Evolutionary conservation across 2,888 invertebrate species (phyloP).

Genomic region (Cerastoderma edule): DNA sequence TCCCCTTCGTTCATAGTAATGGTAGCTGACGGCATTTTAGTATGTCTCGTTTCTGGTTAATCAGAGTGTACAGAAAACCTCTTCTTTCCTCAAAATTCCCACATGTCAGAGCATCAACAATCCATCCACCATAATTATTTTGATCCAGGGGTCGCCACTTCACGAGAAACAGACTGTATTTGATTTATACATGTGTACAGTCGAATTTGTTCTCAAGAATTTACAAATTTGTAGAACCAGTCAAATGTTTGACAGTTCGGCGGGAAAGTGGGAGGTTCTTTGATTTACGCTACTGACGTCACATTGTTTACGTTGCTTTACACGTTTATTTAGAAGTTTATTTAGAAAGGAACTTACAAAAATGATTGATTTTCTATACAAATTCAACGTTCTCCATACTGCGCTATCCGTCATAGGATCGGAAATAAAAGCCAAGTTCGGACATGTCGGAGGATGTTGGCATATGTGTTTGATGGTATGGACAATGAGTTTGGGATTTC

Average conservation of each 20-base stretch:
- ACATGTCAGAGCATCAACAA: too few species aligned
- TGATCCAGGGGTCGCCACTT: constrained; percentile 33
- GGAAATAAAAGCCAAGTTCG: constrained; percentile 35
- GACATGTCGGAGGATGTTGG: constrained; percentile 44
- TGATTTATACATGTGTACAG: too few species aligned
- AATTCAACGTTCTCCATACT: constrained; percentile 50
- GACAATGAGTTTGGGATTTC: constrained; percentile 30
- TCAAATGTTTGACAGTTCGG: constrained; percentile 54
- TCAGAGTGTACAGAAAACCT: too few species aligned
- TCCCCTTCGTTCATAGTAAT: constrained; percentile 83
- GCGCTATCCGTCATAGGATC: constrained; percentile 46
- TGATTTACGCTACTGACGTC: constrained; percentile 22
- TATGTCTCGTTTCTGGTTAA: background rate
- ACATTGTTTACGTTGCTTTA: constrained; percentile 33
- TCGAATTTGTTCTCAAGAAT: too few species aligned
- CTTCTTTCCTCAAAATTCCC: too few species aligned
- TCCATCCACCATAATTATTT: constrained; percentile 49
- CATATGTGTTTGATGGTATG: constrained; percentile 36
- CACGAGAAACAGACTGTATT: background rate
- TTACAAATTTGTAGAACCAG: too few species aligned
- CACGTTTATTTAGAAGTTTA: constrained; percentile 6
- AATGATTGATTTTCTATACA: constrained; percentile 52
- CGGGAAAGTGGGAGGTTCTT: constrained; percentile 43
- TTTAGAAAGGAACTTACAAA: background rate
- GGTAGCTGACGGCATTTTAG: constrained; percentile 77